Conservation (phyloP, 2,113 vertebrate genomes). For the Pelodiscus sinensis region DNA sequence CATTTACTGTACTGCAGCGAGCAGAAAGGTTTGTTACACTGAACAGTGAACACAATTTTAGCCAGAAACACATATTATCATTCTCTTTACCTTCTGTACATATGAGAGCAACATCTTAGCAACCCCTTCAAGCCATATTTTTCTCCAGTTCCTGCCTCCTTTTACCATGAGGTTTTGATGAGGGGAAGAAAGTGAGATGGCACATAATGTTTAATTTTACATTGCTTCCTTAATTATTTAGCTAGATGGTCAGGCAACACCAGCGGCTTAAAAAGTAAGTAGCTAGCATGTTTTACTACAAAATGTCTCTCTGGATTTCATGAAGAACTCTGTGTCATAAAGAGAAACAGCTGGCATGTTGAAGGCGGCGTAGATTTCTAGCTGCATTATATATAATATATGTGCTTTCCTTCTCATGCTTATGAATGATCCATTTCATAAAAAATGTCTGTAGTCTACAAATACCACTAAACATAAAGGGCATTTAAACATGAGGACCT, state of each 20-base stretch:
- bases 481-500: slow-evolving; percentile 28
- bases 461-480: slow-evolving; percentile 24
- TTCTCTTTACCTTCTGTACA: slow-evolving; percentile 58
- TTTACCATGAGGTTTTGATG: slow-evolving; percentile 37
- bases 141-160: slow-evolving; percentile 27
- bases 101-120: slow-evolving; percentile 41
- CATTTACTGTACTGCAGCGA: slow-evolving; percentile 76
- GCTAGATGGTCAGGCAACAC: slow-evolving; percentile 35
- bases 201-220: slow-evolving; percentile 54
- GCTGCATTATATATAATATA: slow-evolving; percentile 63
- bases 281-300: slow-evolving; percentile 68
- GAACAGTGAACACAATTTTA: slow-evolving; percentile 69
- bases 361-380: slow-evolving; percentile 67
- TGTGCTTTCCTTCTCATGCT: slow-evolving; percentile 35
- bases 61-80: slow-evolving; percentile 61
- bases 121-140: slow-evolving; percentile 47
- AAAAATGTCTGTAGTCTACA: slow-evolving; percentile 17
- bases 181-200: slow-evolving; percentile 39
- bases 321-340: slow-evolving; percentile 71
- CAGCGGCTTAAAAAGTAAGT: slow-evolving; percentile 60
- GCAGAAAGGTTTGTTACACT: slow-evolving; percentile 70
- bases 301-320: slow-evolving; percentile 68
- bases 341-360: slow-evolving; percentile 76
- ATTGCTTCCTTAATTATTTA: slow-evolving; percentile 58
- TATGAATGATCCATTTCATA: background rate